phyloP scores from a whole-genome alignment of 2,113 vertebrate species.

The Ammodramus savannarum region DNA sequence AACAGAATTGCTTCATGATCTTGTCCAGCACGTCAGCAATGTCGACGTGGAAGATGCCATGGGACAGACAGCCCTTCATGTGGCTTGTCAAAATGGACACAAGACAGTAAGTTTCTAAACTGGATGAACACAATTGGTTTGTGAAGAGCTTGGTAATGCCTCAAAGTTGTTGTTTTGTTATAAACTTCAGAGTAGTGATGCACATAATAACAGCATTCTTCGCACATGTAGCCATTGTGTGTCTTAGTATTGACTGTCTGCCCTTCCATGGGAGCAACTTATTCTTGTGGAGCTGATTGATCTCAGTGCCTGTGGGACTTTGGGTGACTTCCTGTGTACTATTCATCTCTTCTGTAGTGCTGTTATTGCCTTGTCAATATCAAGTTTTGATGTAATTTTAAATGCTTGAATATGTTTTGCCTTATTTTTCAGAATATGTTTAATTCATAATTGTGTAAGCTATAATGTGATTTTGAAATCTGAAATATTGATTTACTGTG shows the following conservation, averaged over 20 bases:
- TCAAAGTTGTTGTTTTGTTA: background rate
- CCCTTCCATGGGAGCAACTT: background rate
- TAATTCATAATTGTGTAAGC: background rate
- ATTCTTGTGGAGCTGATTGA: background rate
- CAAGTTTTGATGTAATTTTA: background rate
- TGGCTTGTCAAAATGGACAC: conserved; percentile 98
- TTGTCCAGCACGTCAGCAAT: conserved; percentile 94
- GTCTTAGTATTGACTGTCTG: background rate
- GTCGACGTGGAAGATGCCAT: conserved; percentile 98
- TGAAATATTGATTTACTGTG: background rate
- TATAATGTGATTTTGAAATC: background rate
- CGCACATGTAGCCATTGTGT: no score
- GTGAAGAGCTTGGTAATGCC: background rate
- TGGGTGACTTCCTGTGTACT: background rate
- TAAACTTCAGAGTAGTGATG: background rate
- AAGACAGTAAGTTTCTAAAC: conserved; percentile 81
- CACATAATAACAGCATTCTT: no score
- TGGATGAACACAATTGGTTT: background rate
- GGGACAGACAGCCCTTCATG: conserved; percentile 96
- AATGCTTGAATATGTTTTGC: background rate
- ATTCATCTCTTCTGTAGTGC: background rate
- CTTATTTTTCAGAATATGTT: background rate
- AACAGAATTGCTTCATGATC: conserved; percentile 94
- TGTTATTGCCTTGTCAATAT: background rate
- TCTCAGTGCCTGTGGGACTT: background rate